These are phyloP conservation scores for Siniperca scherzeri DNA, from an alignment of 2,797 vertebrate genomes.

Conservation along the genomic window DNA sequence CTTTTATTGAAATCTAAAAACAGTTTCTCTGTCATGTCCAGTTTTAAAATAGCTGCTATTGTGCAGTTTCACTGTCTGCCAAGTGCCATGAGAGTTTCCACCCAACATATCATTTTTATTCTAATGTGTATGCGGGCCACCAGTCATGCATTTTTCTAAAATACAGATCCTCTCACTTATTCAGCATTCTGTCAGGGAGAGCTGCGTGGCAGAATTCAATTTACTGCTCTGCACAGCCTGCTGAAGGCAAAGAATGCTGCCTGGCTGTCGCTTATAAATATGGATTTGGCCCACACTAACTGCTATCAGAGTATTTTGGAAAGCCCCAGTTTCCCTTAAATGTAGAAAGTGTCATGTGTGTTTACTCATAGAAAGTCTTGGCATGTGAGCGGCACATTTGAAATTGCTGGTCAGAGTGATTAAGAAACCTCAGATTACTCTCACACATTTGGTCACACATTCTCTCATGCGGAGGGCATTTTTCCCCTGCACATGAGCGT, in stretches of 20 bases:
- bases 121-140: conserved; percentile 73
- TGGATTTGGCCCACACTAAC: conserved; percentile 80
- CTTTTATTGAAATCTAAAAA: conserved; percentile 54
- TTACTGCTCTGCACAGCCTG: conserved; percentile 81
- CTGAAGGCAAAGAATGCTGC: conserved; percentile 80
- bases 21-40: conserved; percentile 49
- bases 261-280: conserved; percentile 82
- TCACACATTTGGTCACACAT: conserved; percentile 73
- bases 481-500: conserved; percentile 40
- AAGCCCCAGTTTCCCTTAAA: conserved; percentile 64
- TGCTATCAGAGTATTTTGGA: conserved; percentile 76
- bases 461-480: conserved; percentile 54
- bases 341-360: conserved; percentile 64
- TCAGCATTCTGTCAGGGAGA: conserved; percentile 85
- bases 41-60: conserved; percentile 66
- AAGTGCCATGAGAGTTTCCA: conserved; percentile 74
- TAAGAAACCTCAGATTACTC: conserved; percentile 68
- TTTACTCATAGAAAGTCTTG: conserved; percentile 61
- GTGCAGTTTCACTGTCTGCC: conserved; percentile 71
- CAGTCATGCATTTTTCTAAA: conserved; percentile 81
- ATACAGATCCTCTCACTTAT: conserved; percentile 85
- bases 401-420: conserved; percentile 65
- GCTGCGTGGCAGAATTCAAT: conserved; percentile 83
- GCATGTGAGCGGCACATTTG: conserved; percentile 47
- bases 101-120: conserved; percentile 78